phyloP scores from a whole-genome alignment of 1,140 invertebrate genomes.

The Caenorhabditis tropicalis region DNA sequence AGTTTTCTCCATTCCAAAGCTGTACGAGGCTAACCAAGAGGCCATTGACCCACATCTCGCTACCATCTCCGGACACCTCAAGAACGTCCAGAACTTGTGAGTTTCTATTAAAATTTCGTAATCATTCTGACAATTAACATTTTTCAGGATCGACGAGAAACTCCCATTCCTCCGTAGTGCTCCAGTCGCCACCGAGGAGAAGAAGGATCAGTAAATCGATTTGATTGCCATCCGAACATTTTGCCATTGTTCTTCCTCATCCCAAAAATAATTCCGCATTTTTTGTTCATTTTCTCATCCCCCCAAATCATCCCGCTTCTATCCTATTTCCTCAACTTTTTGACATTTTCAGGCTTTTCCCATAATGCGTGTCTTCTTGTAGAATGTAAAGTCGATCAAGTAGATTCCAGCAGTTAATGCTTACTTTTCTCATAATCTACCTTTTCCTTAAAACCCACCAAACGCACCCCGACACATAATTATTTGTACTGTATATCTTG shows the following conservation, averaged over 20 bases:
- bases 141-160: conserved; percentile 53
- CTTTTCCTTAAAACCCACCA: not conserved
- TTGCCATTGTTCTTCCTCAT: conserved; percentile 32
- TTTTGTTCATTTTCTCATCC: not conserved
- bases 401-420: conserved; percentile 25
- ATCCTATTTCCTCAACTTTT: not conserved
- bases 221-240: conserved; percentile 8
- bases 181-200: conserved; percentile 48
- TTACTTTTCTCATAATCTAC: not conserved
- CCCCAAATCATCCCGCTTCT: not conserved
- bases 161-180: conserved; percentile 52
- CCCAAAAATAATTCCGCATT: conserved; percentile 29
- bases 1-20: conserved; percentile 92
- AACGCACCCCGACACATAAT: not conserved
- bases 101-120: too few species aligned
- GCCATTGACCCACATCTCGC: conserved; percentile 92
- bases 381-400: conserved; percentile 39
- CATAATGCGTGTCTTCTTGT: conserved; percentile 44
- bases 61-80: conserved; percentile 84
- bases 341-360: conserved; percentile 42
- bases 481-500: conserved; percentile 44
- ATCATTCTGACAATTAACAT: not conserved
- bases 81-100: conserved; percentile 78
- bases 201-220: conserved; percentile 55
- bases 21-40: conserved; percentile 94